Base-by-base conservation (phyloP, 2,888 invertebrate species). In the Sinotaia quadrata region DNA sequence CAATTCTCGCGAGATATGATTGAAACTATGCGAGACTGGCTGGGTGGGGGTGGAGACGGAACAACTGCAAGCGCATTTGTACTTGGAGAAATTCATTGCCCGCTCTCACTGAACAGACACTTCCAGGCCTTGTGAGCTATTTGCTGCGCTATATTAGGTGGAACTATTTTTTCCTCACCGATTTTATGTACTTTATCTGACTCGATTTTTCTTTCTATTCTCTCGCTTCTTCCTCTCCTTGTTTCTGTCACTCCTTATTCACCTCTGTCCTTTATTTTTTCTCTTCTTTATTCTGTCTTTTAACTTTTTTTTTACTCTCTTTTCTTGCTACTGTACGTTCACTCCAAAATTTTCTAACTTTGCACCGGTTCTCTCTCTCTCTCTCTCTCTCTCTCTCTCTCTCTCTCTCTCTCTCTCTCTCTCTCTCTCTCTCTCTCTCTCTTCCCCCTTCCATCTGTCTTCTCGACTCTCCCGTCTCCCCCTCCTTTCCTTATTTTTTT, bases 201-300 rank as follows among this genome's bases (percentile, higher is more conserved):
- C 2, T 18, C n/a, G 21, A 1, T 49, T 24, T 24, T 18, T 49
- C 49, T 49, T 49, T 18, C 24, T 5, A 27, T 27, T 18, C 31
- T 54, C 56, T 24, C 27, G 8, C 52, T 51, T 21, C 52, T 51
- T 21, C 52, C 21, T 21, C 52, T 51, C 52, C 52, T 51, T 24
- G 18, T 51, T 24, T 21, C 21, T 24, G 18, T 51, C 52, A 12
- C 21, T 21, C 52, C 21, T 21, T 21, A 18, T 21, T 21, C 24
- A 10, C 24, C 21, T 21, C 21, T n/a, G 8, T 24, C 24, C 21
- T 21, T 51, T 21, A 10, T 10, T 10, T 24, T n/a, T n/a, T 15
- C 15, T 10, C 21, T 24, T 21, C 21, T 21, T 24, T 51, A 12
- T 51, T 51, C 52, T 24, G 12, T 21, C 21, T n/a, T 21, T 51